These are phyloP conservation scores for Tetrao urogallus DNA, from an alignment of 2,113 vertebrate genomes.

Conservation along the genomic window DNA sequence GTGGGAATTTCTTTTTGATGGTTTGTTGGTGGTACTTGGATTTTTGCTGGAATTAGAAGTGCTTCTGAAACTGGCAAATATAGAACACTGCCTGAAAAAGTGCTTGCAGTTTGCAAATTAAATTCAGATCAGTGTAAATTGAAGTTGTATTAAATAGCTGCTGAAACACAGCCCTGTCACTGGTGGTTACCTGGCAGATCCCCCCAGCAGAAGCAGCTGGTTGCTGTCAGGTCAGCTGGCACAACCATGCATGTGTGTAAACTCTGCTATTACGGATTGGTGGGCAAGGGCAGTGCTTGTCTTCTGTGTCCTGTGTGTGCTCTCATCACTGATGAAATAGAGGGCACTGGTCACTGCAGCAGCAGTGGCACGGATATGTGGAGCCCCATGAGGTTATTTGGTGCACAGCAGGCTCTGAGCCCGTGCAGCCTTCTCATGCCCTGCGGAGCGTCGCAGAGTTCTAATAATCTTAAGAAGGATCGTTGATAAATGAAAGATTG, in stretches of 20 bases:
- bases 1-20: neutral
- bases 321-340: neutral
- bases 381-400: neutral
- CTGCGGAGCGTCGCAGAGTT: neutral
- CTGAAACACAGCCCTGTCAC: neutral
- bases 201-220: neutral
- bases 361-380: rapidly evolving
- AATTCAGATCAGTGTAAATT: neutral
- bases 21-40: neutral
- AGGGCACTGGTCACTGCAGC: too few relatives aligned
- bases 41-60: neutral
- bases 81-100: neutral
- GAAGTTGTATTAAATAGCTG: neutral
- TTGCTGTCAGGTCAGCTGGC: neutral
- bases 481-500: too few relatives aligned
- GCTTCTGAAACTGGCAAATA: neutral
- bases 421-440: rapidly evolving
- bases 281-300: neutral
- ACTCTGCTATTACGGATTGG: rapidly evolving
- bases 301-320: neutral
- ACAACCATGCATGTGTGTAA: rapidly evolving
- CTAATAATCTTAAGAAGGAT: neutral
- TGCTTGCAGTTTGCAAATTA: neutral
- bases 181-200: rapidly evolving
- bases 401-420: neutral